Evolutionary conservation across 2,113 vertebrate species (phyloP), one percentile per base, ranked within the genome.

Genomic region (Boleophthalmus pectinirostris): DNA sequence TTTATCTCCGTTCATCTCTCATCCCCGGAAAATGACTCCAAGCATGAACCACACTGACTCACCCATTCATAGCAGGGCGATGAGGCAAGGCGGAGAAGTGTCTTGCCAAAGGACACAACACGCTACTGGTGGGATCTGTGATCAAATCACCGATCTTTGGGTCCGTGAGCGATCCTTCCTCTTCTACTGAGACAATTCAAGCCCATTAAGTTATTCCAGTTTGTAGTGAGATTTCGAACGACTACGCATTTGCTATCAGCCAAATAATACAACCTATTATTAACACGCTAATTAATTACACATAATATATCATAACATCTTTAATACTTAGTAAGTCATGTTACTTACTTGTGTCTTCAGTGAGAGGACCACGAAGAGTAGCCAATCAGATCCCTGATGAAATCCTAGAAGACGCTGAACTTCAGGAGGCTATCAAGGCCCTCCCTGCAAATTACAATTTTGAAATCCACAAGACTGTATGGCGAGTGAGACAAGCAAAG

Each of bases 381-480:
- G 96, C 94, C 3, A 96, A 95, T 93, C 98, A 97, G 85, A 94
- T 99, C 72, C 97, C 98, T 0, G 79, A 95, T 87, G 96, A 98
- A 80, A 97, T 99, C 83, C 93, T 97, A 1, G 84, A 93, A 3
- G 93, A 96, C 57, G 29, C 70, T 0, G 93, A 95, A 73, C 91
- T 99, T 67, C 93, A 90, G 86, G 90, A 95, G 46, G 97, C 96
- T 0, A 90, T 90, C 12, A 85, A 79, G 67, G 91, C 89, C 1
- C 81, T 99, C 77, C 97, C 97, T 68, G 81, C 73, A 35, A 99
- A 99, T 92, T 99, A 99, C 94, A 99, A 99, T 94, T 99, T 99
- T 81, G 98, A 99, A 88, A 97, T 99, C 80, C 94, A 94, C 74
- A 99, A 99, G 93, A 99, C 98, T 7, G 54, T 99, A 69, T 99